These are phyloP conservation scores for Trachelus tabidus DNA, from an alignment of 2,888 invertebrate genomes.

Conservation along the genomic window DNA sequence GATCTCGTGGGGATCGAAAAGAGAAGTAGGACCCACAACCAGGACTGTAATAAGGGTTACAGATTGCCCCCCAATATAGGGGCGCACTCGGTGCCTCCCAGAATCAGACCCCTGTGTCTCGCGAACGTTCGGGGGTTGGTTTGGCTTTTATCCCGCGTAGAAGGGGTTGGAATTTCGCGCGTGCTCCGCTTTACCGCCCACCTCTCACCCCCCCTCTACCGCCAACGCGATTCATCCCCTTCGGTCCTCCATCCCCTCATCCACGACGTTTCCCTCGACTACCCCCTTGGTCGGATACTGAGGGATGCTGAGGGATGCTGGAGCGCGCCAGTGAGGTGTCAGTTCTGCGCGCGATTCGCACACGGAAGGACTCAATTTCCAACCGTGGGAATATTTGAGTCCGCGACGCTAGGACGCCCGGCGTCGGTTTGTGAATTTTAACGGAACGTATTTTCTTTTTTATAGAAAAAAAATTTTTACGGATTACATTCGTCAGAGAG, in stretches of 20 bases:
- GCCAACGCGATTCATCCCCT: background rate
- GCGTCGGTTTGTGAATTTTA: background rate
- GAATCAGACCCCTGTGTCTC: no score
- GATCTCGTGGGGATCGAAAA: no score
- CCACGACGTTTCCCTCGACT: no score
- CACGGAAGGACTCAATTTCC: conserved; percentile 50
- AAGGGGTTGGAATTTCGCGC: conserved; percentile 58
- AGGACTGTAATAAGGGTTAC: no score
- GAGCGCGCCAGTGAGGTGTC: conserved; percentile 59
- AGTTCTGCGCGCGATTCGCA: conserved; percentile 64
- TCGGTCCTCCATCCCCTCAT: no score
- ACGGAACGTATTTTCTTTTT: conserved; percentile 1
- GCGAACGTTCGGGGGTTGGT: conserved; percentile 26
- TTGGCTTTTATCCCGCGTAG: no score
- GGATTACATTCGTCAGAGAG: background rate
- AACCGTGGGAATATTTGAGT: background rate
- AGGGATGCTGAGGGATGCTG: conserved; percentile 62
- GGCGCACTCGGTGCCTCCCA: no score
- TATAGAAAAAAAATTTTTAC: background rate
- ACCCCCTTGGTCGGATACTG: conserved; percentile 28
- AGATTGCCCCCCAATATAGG: no score
- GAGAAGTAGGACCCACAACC: no score
- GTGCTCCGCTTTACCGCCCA: conserved; percentile 45
- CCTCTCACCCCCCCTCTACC: conserved; percentile 40
- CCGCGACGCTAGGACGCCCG: no score